Evolutionary conservation across 2,797 vertebrate genomes (phyloP).

Genomic region (Enteromius treurensis): DNA sequence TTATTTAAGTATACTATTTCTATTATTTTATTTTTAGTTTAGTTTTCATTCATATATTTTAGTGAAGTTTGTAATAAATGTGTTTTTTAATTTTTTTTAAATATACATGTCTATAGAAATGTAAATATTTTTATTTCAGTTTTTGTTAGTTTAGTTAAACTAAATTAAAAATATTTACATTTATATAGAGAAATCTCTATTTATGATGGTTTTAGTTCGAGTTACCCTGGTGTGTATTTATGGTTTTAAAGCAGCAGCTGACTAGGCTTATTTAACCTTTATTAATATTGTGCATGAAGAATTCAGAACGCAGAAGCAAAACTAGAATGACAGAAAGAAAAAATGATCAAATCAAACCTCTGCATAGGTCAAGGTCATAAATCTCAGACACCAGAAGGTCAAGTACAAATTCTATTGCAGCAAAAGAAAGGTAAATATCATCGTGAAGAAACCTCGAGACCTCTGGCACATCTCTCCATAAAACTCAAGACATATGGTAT

Average conservation of each 20-base stretch:
- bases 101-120: neutral
- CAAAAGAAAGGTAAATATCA: neutral
- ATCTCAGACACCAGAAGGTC: neutral
- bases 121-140: neutral
- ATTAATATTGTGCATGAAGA: neutral
- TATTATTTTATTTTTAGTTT: neutral
- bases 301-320: neutral
- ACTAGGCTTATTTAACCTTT: neutral
- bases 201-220: neutral
- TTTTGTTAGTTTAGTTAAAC: neutral
- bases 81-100: neutral
- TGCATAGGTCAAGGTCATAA: neutral
- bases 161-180: neutral
- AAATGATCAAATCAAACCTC: neutral
- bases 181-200: neutral
- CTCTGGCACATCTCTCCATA: neutral
- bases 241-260: neutral
- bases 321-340: neutral
- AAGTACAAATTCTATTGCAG: neutral
- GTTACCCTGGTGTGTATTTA: neutral
- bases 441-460: neutral
- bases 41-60: neutral
- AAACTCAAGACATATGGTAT: constrained; percentile 7
- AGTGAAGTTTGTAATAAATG: neutral
- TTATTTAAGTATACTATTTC: neutral